Evolutionary conservation across 1,140 invertebrate genomes (phyloP).

Genomic region (Tenebrio molitor): DNA sequence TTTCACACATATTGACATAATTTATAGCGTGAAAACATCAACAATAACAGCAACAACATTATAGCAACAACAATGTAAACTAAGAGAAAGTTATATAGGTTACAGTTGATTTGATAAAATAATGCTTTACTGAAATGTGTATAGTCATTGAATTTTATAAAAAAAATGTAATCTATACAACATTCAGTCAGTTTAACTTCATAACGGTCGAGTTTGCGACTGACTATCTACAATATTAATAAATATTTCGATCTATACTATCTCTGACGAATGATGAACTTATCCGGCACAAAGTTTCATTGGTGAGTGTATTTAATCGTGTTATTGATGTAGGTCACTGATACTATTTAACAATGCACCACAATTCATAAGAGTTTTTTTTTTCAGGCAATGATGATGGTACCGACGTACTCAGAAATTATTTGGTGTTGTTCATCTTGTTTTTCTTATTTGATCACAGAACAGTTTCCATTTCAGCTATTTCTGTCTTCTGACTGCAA

Average conservation of each 20-base stretch:
- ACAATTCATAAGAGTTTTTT: constrained; percentile 60
- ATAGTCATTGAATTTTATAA: constrained; percentile 6
- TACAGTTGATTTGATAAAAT: constrained; percentile 25
- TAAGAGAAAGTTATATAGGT: constrained; percentile 55
- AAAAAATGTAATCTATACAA: constrained; percentile 43
- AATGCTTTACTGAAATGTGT: constrained; percentile 2
- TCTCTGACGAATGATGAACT: constrained; percentile 21
- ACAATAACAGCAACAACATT: constrained; percentile 64
- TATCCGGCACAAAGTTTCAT: constrained; percentile 31
- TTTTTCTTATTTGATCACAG: constrained; percentile 75
- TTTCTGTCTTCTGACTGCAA: constrained; percentile 76
- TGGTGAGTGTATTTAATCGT: no score
- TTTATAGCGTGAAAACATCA: constrained; percentile 56
- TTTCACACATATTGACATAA: constrained; percentile 35
- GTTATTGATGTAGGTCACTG: constrained; percentile 41
- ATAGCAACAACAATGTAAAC: constrained; percentile 62
- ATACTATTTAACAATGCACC: constrained; percentile 58
- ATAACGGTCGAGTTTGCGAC: constrained; percentile 38
- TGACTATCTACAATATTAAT: constrained; percentile 40
- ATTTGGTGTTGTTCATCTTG: constrained; percentile 58
- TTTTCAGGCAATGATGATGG: constrained; percentile 47
- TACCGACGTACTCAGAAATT: constrained; percentile 20
- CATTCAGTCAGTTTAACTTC: constrained; percentile 34
- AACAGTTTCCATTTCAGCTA: constrained; percentile 91
- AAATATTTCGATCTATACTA: constrained; percentile 39